Evolutionary conservation across 2,888 invertebrate species (phyloP).

Genomic region (Eupelmus urozonus): DNA sequence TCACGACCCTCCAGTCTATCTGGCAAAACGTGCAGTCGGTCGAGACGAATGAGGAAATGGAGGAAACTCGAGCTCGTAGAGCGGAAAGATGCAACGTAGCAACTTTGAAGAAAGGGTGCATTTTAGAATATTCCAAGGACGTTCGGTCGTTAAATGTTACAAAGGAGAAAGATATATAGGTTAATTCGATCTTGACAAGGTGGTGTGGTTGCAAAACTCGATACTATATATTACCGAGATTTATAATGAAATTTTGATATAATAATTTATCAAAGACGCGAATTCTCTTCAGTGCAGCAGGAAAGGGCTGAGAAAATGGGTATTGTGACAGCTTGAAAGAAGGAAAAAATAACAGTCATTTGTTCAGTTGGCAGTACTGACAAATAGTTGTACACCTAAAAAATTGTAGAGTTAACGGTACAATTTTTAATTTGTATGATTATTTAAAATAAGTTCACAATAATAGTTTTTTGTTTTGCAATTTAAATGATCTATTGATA

Average conservation of each 20-base stretch:
- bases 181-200: constrained; percentile 5
- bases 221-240: not conserved
- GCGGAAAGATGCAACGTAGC: not conserved
- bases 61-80: too few relatives aligned
- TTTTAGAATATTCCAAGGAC: constrained; percentile 4
- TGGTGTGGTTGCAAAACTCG: not conserved
- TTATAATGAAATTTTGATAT: not conserved
- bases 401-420: too few relatives aligned
- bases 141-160: not conserved
- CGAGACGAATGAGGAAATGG: too few relatives aligned
- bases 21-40: too few relatives aligned
- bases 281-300: not conserved
- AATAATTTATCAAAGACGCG: not conserved
- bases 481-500: too few relatives aligned
- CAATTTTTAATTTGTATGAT: too few relatives aligned
- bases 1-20: too few relatives aligned
- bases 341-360: too few relatives aligned
- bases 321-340: not conserved
- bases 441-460: too few relatives aligned
- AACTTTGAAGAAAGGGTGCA: not conserved
- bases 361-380: too few relatives aligned
- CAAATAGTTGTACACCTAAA: too few relatives aligned
- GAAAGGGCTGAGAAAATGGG: not conserved
- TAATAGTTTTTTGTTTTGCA: too few relatives aligned
- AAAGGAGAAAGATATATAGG: constrained; percentile 10